Evolutionary conservation across 2,113 vertebrate genomes (phyloP).

Genomic region (Abramis brama): DNA sequence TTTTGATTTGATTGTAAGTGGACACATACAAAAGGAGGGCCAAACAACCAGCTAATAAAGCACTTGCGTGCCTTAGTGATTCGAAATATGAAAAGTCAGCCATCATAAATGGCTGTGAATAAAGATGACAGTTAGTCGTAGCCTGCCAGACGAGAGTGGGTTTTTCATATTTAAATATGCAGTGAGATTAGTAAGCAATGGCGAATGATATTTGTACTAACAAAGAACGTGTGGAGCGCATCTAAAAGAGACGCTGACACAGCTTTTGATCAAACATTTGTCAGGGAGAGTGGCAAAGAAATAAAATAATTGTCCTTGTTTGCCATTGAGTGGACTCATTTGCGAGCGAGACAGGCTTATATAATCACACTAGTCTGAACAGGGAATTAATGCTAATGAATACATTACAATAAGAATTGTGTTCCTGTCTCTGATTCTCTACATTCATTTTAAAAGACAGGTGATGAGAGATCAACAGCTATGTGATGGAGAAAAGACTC

Average conservation of each 20-base stretch:
- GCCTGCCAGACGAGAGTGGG: conserved; percentile 25
- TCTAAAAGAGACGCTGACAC: conserved; percentile 65
- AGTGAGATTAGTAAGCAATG: conserved; percentile 49
- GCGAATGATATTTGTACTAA: conserved; percentile 16
- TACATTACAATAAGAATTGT: conserved; percentile 62
- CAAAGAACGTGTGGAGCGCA: conserved; percentile 47
- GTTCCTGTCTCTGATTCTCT: conserved; percentile 67
- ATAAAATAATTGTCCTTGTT: conserved; percentile 81
- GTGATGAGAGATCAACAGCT: conserved; percentile 69
- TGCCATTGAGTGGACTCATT: conserved; percentile 75
- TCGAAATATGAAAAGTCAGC: conserved; percentile 25
- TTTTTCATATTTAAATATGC: conserved; percentile 51
- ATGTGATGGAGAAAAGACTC: conserved; percentile 64
- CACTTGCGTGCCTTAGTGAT: background rate
- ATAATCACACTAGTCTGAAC: conserved; percentile 72
- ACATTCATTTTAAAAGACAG: conserved; percentile 68
- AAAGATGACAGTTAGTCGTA: conserved; percentile 60
- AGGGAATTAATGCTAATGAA: conserved; percentile 77
- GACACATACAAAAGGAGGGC: no score
- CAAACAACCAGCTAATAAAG: conserved; percentile 35
- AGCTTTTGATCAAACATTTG: conserved; percentile 70
- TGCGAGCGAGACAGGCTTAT: conserved; percentile 69
- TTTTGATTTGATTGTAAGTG: no score
- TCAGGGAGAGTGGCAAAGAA: conserved; percentile 70
- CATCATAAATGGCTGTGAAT: conserved; percentile 52